Evolutionary conservation across 2,888 invertebrate species (phyloP).

Genomic region (Sipunculus nudus): DNA sequence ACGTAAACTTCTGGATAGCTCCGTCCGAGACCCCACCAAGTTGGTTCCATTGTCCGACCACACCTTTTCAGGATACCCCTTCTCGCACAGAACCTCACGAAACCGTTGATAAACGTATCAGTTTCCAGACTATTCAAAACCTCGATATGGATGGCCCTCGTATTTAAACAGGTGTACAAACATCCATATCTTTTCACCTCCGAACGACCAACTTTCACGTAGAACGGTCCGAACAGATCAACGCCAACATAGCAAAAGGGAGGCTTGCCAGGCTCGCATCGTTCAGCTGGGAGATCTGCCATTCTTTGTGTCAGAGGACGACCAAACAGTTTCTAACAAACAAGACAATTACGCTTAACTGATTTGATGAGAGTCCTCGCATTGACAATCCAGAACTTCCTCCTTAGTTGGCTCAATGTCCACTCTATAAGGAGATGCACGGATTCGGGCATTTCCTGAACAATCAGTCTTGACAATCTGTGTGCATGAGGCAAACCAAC

Average conservation of each 20-base stretch:
- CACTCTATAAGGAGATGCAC: no score
- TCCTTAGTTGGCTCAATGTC: no score
- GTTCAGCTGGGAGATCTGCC: conserved; percentile 1
- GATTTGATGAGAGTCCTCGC: no score
- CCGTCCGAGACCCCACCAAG: background rate
- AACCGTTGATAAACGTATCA: conserved; percentile 4
- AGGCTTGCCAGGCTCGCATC: background rate
- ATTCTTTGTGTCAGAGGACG: no score
- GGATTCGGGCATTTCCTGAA: no score
- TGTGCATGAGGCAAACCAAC: no score
- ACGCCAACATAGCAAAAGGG: background rate
- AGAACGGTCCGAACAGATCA: background rate
- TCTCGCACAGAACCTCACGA: conserved; percentile 3
- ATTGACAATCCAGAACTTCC: background rate
- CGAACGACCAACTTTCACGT: background rate
- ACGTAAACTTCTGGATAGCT: background rate
- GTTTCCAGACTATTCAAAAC: background rate
- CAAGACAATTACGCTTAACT: no score
- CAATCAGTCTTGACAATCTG: no score
- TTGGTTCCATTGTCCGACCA: conserved; percentile 9
- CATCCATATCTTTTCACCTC: background rate
- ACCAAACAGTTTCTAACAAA: no score
- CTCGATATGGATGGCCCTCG: conserved; percentile 6
- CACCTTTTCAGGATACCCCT: background rate
- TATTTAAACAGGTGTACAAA: background rate